Evolutionary conservation across 2,113 vertebrate genomes (phyloP), one percentile per base, ranked within the genome.

Genomic region (Shinisaurus crocodilurus): DNA sequence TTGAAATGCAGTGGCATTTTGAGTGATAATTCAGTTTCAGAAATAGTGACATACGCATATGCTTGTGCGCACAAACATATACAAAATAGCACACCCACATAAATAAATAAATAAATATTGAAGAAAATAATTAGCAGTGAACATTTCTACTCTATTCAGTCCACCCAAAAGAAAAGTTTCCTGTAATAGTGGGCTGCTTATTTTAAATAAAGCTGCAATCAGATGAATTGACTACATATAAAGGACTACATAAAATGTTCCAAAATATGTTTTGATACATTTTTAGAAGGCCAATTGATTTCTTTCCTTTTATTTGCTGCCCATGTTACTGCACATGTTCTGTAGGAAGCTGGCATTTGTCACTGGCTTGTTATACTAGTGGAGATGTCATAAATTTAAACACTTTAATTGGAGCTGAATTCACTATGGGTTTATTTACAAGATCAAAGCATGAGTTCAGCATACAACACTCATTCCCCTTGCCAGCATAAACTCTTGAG

Each of bases 391-490:
- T 96, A 95, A 93, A 95, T 97, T 95, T 95, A 93, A 96, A 95
- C 89, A 92, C 80, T 93, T 82, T 95, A 96, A 95, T 92, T 95
- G 94, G 97, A 95, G 88, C 85, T 94, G 94, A 95, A 95, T 96
- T 95, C 89, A 87, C 88, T 94, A n/a, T 86, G 91, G 94, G 86
- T 96, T 96, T 96, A 93, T 96, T 97, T 96, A 96, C 91, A 90
- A 92, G 94, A 97, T 97, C 96, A 96, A 97, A 97, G 94, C 95
- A 72, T 93, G 89, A 77, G 85, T 96, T 96, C 93, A 95, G 72
- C 88, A 93, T 96, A 69, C 92, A 94, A 15, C 87, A 83, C 65
- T 93, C 72, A 50, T 79, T 96, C 96, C 90, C 88, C 96, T 97
- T 96, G 93, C 91, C 94, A 85, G 85, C 87, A 83, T 93, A 96